These are phyloP conservation scores for Amphiduros pacificus DNA, from an alignment of 2,888 invertebrate genomes.

Conservation along the genomic window DNA sequence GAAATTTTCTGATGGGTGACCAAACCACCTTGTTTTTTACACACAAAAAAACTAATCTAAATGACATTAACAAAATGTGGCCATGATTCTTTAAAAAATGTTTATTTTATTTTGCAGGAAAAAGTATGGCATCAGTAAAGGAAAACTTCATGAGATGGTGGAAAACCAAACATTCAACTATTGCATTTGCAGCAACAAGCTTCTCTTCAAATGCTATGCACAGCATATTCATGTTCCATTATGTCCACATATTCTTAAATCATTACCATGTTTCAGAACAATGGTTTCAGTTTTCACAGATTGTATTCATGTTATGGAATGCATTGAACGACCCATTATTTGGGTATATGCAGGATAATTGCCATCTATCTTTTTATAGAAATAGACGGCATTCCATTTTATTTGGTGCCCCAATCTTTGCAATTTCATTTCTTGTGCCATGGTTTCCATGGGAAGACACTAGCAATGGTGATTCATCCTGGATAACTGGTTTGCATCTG, in stretches of 20 bases:
- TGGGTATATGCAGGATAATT: slow-evolving; percentile 56
- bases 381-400: slow-evolving; percentile 57
- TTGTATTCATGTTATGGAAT: slow-evolving; percentile 61
- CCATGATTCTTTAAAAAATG: too few relatives aligned
- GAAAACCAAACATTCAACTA: slow-evolving; percentile 16
- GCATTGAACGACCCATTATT: slow-evolving; percentile 62
- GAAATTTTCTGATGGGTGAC: too few relatives aligned
- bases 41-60: too few relatives aligned
- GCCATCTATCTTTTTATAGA: slow-evolving; percentile 45
- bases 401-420: slow-evolving; percentile 57
- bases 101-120: too few relatives aligned
- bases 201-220: slow-evolving; percentile 46
- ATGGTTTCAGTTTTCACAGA: slow-evolving; percentile 60
- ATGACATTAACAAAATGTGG: too few relatives aligned
- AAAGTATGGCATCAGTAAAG: too few relatives aligned
- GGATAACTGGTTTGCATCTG: slow-evolving; percentile 59
- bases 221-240: slow-evolving; percentile 59
- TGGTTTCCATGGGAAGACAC: slow-evolving; percentile 58
- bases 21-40: too few relatives aligned
- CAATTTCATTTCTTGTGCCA: slow-evolving; percentile 55
- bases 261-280: slow-evolving; percentile 56
- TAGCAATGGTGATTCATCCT: slow-evolving; percentile 28
- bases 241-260: slow-evolving; percentile 60
- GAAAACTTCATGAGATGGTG: too few relatives aligned
- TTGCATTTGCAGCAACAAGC: slow-evolving; percentile 40